Base-by-base conservation (phyloP, 2,888 invertebrate species). In the Rhabditophanes sp. region DNA sequence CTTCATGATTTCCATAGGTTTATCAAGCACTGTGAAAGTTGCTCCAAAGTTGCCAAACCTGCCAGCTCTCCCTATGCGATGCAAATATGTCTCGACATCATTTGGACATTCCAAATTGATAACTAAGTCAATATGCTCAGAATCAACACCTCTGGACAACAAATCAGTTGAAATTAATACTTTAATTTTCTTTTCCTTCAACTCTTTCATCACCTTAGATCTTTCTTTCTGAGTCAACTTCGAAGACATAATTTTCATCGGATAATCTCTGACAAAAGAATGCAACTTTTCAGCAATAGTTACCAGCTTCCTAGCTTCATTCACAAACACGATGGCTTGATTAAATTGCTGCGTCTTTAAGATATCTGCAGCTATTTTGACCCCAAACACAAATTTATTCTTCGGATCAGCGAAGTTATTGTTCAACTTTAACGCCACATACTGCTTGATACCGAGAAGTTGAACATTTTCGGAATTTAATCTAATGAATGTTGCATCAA, bases 31-130 rank as follows among this genome's bases (percentile, higher is more conserved):
- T 6, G 53, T 51, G 9, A 56, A 24, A 1, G 53, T 44, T 3
- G 52, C 53, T 18, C 56, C 56, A 18, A 50, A 42, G n/a, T 3
- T n/a, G n/a, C 90, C 93, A 72, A 79, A 93, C 41, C 93, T 73
- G 0, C 93, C 93, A 25, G 88, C 85, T 54, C 93, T 74, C 1
- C 93, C 93, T 64, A 88, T 85, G 59, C 93, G 74, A 70, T 96
- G 93, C 43, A 87, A 73, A 71, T 87, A 87, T 12, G 81, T 83
- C 44, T 79, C 77, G 48, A 76, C 73, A 57, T 80, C 78, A 43
- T 62, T 61, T 1, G 93, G 84, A 19, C 81, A 70, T 65, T 90
- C 90, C 59, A 87, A 75, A 67, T 93, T 90, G 6, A 96, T 74
- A 1, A 96, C 80, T 39, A 96, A 67, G 71, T 93, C 82, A 7